Percentiles rank a stretch among this genome's conserved stretches.
Evolutionary conservation across 2,888 invertebrate genomes (phyloP).

Genomic region (Bombylius major): DNA sequence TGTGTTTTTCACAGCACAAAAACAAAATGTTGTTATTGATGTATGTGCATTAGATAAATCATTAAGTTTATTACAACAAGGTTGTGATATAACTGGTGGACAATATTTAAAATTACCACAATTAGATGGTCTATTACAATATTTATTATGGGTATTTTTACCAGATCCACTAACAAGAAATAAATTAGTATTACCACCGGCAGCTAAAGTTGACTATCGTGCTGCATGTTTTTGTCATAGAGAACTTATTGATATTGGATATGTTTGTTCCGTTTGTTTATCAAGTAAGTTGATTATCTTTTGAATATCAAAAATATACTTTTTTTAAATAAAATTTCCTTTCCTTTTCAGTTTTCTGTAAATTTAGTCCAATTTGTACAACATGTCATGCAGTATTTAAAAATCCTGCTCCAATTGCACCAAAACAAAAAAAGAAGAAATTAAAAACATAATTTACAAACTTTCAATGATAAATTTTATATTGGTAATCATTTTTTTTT

Average conservation of each 20-base stretch:
- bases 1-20: conserved; percentile 90
- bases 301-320: not conserved
- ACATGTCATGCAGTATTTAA: conserved; percentile 93
- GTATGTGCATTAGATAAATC: conserved; percentile 88
- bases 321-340: conserved; percentile 12
- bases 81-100: conserved; percentile 92
- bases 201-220: conserved; percentile 86
- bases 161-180: conserved; percentile 69
- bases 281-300: conserved; percentile 54
- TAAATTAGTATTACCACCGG: conserved; percentile 76
- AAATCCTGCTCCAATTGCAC: conserved; percentile 65
- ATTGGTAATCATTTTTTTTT: no score
- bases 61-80: conserved; percentile 83
- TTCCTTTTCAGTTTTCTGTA: conserved; percentile 77
- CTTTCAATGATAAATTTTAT: no score
- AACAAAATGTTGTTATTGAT: conserved; percentile 77
- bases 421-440: conserved; percentile 73
- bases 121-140: conserved; percentile 56
- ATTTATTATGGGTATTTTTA: conserved; percentile 73
- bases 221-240: conserved; percentile 98
- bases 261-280: conserved; percentile 93
- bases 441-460: not conserved
- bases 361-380: conserved; percentile 93
- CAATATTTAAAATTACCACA: conserved; percentile 81
- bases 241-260: conserved; percentile 88